Conservation (phyloP, 2,113 vertebrate species). For the Apteryx mantelli region DNA sequence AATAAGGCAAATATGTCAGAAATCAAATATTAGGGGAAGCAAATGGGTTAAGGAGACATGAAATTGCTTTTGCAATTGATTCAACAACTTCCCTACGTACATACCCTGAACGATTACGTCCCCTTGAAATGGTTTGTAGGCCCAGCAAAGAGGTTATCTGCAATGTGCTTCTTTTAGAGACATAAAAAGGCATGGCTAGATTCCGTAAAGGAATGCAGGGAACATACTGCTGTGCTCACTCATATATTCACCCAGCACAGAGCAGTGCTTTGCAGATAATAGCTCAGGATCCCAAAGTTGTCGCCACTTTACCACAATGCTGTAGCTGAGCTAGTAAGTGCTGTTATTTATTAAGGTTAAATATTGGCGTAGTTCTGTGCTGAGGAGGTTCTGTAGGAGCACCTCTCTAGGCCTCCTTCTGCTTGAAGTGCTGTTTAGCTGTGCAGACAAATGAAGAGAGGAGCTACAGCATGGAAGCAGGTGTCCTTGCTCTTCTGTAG, state of each 20-base stretch:
- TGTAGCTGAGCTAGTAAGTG: neutral
- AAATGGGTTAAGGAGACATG: neutral
- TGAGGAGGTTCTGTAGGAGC: neutral
- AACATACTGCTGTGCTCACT: neutral
- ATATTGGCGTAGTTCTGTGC: neutral
- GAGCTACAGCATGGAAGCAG: neutral
- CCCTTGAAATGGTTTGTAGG: neutral
- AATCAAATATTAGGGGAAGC: neutral
- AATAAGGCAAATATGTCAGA: neutral
- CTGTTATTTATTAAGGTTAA: neutral
- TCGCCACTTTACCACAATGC: neutral
- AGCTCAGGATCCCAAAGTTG: neutral
- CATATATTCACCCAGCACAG: neutral
- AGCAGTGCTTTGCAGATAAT: too few species aligned
- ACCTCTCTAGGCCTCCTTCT: neutral
- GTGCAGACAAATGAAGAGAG: neutral
- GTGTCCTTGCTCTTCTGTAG: neutral
- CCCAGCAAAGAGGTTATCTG: neutral
- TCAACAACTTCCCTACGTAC: neutral
- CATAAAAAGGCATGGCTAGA: neutral
- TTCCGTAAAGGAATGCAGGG: neutral
- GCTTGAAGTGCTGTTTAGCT: accelerated
- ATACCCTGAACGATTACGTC: neutral
- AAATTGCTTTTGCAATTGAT: neutral
- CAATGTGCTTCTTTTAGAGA: neutral